Base-by-base conservation (phyloP, 2,888 invertebrate genomes). In the Yponomeuta plumbellus region DNA sequence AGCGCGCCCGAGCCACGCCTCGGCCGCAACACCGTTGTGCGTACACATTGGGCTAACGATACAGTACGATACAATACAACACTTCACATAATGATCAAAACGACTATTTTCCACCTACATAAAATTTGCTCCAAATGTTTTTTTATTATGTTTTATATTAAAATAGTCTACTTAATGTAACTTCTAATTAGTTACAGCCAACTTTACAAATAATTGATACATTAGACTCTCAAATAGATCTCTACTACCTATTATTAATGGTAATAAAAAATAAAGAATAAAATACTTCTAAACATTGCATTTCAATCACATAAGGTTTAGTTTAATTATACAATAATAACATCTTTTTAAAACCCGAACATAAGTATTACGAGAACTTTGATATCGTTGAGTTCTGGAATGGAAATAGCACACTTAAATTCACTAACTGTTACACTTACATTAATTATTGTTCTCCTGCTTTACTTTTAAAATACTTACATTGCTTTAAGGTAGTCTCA, bases 281-380 rank as follows among this genome's bases (percentile, higher is more conserved):
- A 91, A 91, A 91, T 91, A 91, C 91, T 91, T 90, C 89, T 91
- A 91, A 90, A 91, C 88, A 91, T 91, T 91, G 91, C 91, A 90
- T 91, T 90, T 90, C 88, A 89, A 91, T 91, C 91, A 91, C 91
- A 90, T 90, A 89, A 89, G 89, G 89, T 90, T 89, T 88, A 89
- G 86, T 89, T 88, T 88, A 88, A 88, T 85, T 85, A 89, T 86
- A 89, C 84, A 85, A 88, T 88, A 89, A 89, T 89, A 90, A 89
- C 88, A 90, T 89, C 79, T 88, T 88, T 88, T 85, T 86, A 81
- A 84, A 90, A 89, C 88, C 89, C 88, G 88, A 89, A 91, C 86
- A 85, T 87, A 88, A 90, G 85, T 88, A 84, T 88, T 88, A 89
- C 85, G 85, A 88, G 88, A 89, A 89, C 88, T 85, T 84, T 86